Base-by-base conservation (phyloP, 1,140 invertebrate genomes). In the Caenorhabditis inopinata region DNA sequence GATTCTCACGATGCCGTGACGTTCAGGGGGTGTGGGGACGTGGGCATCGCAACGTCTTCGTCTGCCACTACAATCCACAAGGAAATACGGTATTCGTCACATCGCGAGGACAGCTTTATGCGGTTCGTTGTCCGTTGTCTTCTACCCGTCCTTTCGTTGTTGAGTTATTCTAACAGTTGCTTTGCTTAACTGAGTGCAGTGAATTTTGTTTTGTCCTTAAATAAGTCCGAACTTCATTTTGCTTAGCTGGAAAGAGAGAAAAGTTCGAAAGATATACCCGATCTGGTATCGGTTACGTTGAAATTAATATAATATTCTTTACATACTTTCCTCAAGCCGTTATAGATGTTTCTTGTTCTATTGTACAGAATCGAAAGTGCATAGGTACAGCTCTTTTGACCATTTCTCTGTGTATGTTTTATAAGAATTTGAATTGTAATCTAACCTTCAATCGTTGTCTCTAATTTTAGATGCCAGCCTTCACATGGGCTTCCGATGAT, bases 1-100 rank as follows among this genome's bases (percentile, higher is more conserved):
- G 87, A 62, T 88, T 85, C 79, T 83, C 87, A 0, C 82, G 84
- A 23, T 88, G 87, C 49, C 79, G 83, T 18, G 87, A 88, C 58
- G 84, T 88, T 29, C 76, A 51, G 68, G 87, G 86, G 11, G 84
- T 87, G 11, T 74, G 73, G 82, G 84, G 84, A 38, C 81, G 84
- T 45, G 85, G 85, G 29, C 85, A 86, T 73, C 81, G 83, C 5
- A 78, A 85, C 78, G 85, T 85, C 32, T 87, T 88, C 84, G 87
- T 88, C 49, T 88, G 87, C 46, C 86, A 85, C 74, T 87, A 88
- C 83, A 88, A 88, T 79, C 87, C 87, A 38, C 87, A 88, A 79
- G 87, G 87, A 53, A 88, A 88, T 80, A 86, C 77, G 77, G 85
- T 88, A 82, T 87, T 84, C 81, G 82, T 86, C 42, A 84, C 79